Evolutionary conservation across 2,113 vertebrate species (phyloP).

Genomic region (Dicentrarchus labrax): DNA sequence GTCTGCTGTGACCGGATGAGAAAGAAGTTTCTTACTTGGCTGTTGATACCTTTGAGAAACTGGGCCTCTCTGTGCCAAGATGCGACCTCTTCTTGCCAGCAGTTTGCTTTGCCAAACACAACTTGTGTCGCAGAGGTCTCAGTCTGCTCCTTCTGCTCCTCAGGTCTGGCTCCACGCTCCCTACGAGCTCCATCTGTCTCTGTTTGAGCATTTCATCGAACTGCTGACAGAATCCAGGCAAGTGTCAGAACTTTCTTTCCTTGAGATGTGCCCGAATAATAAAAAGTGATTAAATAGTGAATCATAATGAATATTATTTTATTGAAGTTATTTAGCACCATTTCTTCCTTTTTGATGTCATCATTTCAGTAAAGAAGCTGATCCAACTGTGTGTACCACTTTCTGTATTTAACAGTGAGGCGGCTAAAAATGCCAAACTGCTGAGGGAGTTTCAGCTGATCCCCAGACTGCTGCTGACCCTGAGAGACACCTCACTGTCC

Average conservation of each 20-base stretch:
- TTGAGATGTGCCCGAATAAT: neutral
- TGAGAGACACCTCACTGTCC: slow-evolving; percentile 93
- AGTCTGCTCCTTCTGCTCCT: slow-evolving; percentile 59
- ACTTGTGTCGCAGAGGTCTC: slow-evolving; percentile 1
- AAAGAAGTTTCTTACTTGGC: neutral
- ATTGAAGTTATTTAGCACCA: neutral
- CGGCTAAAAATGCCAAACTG: slow-evolving; percentile 94
- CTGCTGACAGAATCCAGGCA: slow-evolving; percentile 98
- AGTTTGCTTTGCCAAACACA: slow-evolving; percentile 1
- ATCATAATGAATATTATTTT: neutral
- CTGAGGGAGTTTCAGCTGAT: slow-evolving; percentile 97
- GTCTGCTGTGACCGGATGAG: neutral
- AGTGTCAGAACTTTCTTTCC: slow-evolving; percentile 15
- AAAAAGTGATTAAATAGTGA: neutral
- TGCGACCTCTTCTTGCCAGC: neutral
- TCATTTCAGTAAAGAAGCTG: neutral
- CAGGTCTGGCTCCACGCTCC: slow-evolving; percentile 99
- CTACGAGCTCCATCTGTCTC: slow-evolving; percentile 97
- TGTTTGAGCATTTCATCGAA: slow-evolving; percentile 98
- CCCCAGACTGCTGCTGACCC: slow-evolving; percentile 93
- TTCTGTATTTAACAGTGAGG: slow-evolving; percentile 86
- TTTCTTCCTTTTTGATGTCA: neutral
- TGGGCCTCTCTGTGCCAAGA: neutral
- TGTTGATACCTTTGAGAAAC: slow-evolving; percentile 1
- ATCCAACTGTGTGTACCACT: neutral